A percentile compares a stretch with the other conserved stretches of the same genome.
These are phyloP conservation scores for Ceratotherium simum DNA, from an alignment of 2,113 vertebrate species.

Conservation along the genomic window DNA sequence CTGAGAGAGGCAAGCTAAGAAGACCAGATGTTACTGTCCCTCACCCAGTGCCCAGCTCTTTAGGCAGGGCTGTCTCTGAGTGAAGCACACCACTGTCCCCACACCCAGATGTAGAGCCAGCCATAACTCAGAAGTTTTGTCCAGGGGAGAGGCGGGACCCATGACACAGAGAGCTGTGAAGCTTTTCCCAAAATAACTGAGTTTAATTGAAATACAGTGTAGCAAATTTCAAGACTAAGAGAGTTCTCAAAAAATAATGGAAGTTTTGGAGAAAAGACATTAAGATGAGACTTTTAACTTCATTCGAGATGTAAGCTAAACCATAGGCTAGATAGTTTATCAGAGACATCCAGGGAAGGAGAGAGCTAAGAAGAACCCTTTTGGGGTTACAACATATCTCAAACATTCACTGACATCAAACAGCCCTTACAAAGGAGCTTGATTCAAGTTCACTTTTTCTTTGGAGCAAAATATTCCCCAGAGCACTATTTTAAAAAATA, in stretches of 20 bases:
- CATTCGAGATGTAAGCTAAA: not conserved
- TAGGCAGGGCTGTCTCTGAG: not conserved
- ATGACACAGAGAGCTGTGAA: not conserved
- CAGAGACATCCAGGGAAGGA: too few relatives aligned
- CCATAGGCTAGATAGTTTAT: too few relatives aligned
- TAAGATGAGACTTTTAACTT: not conserved
- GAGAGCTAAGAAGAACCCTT: too few relatives aligned
- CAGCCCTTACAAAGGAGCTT: too few relatives aligned
- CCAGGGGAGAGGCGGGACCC: not conserved
- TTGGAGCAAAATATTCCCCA: too few relatives aligned
- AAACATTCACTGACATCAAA: too few relatives aligned
- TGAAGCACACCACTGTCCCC: not conserved
- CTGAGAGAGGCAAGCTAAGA: not conserved
- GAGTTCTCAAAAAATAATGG: not conserved
- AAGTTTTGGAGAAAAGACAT: not conserved
- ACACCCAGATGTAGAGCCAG: not conserved
- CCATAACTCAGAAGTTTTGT: not conserved
- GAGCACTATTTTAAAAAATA: too few relatives aligned
- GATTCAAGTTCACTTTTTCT: too few relatives aligned
- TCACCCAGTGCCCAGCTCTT: too few relatives aligned
- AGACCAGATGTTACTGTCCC: not conserved
- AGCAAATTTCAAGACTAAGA: not conserved
- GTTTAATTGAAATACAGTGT: too few relatives aligned
- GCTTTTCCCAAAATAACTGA: not conserved
- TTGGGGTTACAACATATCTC: too few relatives aligned